These are phyloP conservation scores for Popillia japonica DNA, from an alignment of 1,140 invertebrate genomes.

Conservation along the genomic window DNA sequence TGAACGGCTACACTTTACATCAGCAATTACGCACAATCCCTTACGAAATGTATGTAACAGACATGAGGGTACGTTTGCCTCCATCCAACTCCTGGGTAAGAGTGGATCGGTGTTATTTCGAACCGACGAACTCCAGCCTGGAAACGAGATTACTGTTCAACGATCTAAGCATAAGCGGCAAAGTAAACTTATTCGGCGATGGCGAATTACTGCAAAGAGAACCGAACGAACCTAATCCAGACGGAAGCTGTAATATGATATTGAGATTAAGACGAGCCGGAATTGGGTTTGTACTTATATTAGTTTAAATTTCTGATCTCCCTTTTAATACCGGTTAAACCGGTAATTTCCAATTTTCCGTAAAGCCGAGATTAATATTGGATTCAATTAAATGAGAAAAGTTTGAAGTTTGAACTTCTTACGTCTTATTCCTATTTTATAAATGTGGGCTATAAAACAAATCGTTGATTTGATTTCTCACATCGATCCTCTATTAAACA, in stretches of 20 bases:
- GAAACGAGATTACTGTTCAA: constrained; percentile 79
- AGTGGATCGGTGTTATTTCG: constrained; percentile 76
- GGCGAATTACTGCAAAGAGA: constrained; percentile 60
- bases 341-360: neutral
- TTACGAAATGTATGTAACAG: constrained; percentile 72
- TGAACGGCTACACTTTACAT: constrained; percentile 70
- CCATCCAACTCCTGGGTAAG: constrained; percentile 70
- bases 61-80: constrained; percentile 70
- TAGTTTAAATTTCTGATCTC: neutral
- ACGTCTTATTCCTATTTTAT: too few relatives aligned
- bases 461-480: too few relatives aligned
- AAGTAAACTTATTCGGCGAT: constrained; percentile 69
- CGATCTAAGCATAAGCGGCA: constrained; percentile 79
- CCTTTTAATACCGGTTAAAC: neutral
- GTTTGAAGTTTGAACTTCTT: too few relatives aligned
- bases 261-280: constrained; percentile 77
- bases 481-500: too few relatives aligned
- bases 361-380: neutral
- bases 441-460: too few relatives aligned
- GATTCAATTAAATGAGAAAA: too few relatives aligned
- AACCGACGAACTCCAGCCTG: constrained; percentile 75
- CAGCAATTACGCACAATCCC: constrained; percentile 68
- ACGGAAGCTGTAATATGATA: constrained; percentile 78
- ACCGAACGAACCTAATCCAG: constrained; percentile 56
- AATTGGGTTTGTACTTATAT: constrained; percentile 66